phyloP scores from a whole-genome alignment of 2,888 invertebrate species.

The Eupithecia insigniata region DNA sequence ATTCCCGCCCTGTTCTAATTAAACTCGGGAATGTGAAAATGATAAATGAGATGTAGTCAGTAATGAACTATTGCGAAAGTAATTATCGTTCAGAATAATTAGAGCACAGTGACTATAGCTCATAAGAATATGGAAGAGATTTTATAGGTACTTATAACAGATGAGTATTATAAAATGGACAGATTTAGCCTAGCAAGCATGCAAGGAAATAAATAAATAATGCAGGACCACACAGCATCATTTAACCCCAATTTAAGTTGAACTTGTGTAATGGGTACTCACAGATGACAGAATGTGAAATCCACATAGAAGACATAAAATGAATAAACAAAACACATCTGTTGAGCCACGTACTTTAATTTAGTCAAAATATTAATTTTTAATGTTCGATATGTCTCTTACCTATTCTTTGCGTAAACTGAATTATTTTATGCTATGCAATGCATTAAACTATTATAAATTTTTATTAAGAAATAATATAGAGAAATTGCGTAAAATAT shows the following conservation, averaged over 20 bases:
- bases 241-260: too few relatives aligned
- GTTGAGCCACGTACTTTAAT: background rate
- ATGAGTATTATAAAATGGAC: background rate
- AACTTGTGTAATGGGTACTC: too few relatives aligned
- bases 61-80: conserved; percentile 17
- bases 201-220: background rate
- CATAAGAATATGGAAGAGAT: background rate
- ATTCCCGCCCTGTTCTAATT: conserved; percentile 74
- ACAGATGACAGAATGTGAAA: too few relatives aligned
- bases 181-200: background rate
- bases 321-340: too few relatives aligned
- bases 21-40: conserved; percentile 60
- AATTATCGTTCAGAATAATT: conserved; percentile 5
- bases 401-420: background rate
- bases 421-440: background rate
- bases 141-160: background rate
- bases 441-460: background rate
- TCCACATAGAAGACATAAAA: too few relatives aligned
- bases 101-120: background rate
- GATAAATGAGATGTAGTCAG: conserved; percentile 53
- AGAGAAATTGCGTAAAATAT: too few relatives aligned
- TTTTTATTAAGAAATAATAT: background rate
- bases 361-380: background rate
- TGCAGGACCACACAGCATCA: too few relatives aligned
- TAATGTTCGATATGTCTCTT: background rate